phyloP scores from a whole-genome alignment of 2,888 invertebrate species.

The Nemurella pictetii region DNA sequence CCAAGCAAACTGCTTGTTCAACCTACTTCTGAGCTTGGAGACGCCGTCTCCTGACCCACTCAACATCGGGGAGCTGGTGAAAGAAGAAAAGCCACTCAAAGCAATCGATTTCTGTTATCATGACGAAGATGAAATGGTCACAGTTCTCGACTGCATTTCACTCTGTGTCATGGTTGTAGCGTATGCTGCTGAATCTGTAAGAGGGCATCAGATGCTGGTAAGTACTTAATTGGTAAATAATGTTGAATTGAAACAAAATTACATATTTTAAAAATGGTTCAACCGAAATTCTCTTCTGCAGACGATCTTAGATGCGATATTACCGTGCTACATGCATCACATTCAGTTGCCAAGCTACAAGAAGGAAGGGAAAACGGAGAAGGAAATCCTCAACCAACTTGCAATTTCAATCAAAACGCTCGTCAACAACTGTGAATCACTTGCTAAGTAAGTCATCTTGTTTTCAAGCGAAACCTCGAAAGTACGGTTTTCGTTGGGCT shows the following conservation, averaged over 20 bases:
- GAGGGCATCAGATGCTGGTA: slow-evolving; percentile 90
- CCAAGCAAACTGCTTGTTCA: slow-evolving; percentile 89
- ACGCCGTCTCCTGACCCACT: slow-evolving; percentile 93
- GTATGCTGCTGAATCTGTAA: slow-evolving; percentile 92
- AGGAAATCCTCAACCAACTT: slow-evolving; percentile 88
- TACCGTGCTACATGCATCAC: slow-evolving; percentile 94
- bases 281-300: slow-evolving; percentile 49
- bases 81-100: slow-evolving; percentile 87
- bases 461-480: background rate
- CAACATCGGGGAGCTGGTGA: slow-evolving; percentile 88
- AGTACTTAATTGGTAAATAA: slow-evolving; percentile 45
- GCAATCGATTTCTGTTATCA: slow-evolving; percentile 99
- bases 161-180: slow-evolving; percentile 98
- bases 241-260: background rate
- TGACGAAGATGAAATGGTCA: slow-evolving; percentile 96
- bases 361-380: slow-evolving; percentile 90
- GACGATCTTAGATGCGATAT: slow-evolving; percentile 94
- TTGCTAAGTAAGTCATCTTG: slow-evolving; percentile 76
- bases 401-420: slow-evolving; percentile 94
- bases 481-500: background rate
- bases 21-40: slow-evolving; percentile 86
- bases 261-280: too few relatives aligned
- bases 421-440: slow-evolving; percentile 93
- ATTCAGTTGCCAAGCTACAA: slow-evolving; percentile 87
- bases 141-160: slow-evolving; percentile 95